Evolutionary conservation across 2,888 invertebrate species (phyloP).

Genomic region (Agrotis segetum): DNA sequence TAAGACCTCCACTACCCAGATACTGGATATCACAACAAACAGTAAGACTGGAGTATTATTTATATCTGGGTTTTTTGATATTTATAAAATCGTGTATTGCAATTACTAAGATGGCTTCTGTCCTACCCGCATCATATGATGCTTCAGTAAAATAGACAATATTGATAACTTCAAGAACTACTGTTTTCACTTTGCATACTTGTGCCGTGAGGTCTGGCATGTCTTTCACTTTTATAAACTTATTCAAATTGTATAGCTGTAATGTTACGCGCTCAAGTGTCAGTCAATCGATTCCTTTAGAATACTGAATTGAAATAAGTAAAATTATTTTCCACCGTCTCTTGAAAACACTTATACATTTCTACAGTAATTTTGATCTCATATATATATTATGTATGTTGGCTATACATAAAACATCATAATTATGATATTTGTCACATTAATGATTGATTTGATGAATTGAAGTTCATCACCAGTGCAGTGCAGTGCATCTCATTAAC

Average conservation of each 20-base stretch:
- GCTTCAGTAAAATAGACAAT: slow-evolving; percentile 14
- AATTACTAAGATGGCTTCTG: neutral
- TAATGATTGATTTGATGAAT: neutral
- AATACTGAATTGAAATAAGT: slow-evolving; percentile 3
- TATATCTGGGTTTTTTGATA: neutral
- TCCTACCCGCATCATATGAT: neutral
- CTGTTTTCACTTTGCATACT: slow-evolving; percentile 42
- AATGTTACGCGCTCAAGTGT: slow-evolving; percentile 49
- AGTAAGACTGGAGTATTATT: neutral
- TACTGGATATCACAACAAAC: neutral
- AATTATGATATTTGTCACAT: neutral
- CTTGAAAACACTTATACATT: neutral
- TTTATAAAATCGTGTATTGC: slow-evolving; percentile 11
- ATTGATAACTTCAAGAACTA: slow-evolving; percentile 40
- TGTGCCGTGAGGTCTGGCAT: slow-evolving; percentile 16
- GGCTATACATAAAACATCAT: neutral
- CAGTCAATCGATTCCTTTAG: slow-evolving; percentile 16
- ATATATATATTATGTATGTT: neutral
- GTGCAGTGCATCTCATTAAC: no score
- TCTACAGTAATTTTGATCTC: neutral
- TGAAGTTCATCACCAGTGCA: no score
- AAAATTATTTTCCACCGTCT: neutral
- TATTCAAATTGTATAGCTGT: slow-evolving; percentile 52
- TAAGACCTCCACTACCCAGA: neutral
- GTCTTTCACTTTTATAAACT: slow-evolving; percentile 60